These are phyloP conservation scores for Macrophya alboannulata DNA, from an alignment of 2,888 invertebrate genomes.

Conservation along the genomic window DNA sequence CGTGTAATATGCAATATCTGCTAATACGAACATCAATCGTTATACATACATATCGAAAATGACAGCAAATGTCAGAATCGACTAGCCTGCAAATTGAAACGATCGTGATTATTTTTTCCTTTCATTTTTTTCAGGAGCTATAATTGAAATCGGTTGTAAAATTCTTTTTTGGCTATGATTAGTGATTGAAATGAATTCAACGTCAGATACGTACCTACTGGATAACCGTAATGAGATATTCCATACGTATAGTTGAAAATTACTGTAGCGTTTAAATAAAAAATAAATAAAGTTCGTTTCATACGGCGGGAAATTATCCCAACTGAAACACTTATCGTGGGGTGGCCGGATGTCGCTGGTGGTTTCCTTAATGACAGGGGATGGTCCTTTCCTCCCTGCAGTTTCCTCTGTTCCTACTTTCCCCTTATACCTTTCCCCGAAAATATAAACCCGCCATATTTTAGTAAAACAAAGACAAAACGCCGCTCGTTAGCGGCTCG, in stretches of 20 bases:
- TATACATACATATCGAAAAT: neutral
- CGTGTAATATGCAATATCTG: neutral
- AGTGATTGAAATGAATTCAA: neutral
- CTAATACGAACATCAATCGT: neutral
- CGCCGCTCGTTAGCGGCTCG: constrained; percentile 40
- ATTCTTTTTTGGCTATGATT: neutral
- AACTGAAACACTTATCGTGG: constrained; percentile 48
- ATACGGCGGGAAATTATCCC: constrained; percentile 39
- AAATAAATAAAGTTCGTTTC: neutral
- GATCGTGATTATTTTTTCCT: neutral
- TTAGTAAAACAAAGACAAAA: constrained; percentile 48
- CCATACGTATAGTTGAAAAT: neutral
- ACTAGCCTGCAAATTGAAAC: neutral
- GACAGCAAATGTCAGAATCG: neutral
- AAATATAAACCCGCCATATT: constrained; percentile 35
- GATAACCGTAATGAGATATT: neutral
- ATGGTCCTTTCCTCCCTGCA: constrained; percentile 50
- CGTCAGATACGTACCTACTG: neutral
- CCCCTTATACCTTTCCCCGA: constrained; percentile 19
- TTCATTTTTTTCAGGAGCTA: neutral
- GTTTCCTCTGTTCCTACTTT: constrained; percentile 35
- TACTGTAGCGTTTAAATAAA: neutral
- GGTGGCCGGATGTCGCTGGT: constrained; percentile 54
- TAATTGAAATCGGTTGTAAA: no score
- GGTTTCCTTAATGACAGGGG: constrained; percentile 58